Percentiles rank a stretch among this genome's conserved stretches.
These are phyloP conservation scores for Choreutis nemorana DNA, from an alignment of 2,888 invertebrate species.

Conservation along the genomic window DNA sequence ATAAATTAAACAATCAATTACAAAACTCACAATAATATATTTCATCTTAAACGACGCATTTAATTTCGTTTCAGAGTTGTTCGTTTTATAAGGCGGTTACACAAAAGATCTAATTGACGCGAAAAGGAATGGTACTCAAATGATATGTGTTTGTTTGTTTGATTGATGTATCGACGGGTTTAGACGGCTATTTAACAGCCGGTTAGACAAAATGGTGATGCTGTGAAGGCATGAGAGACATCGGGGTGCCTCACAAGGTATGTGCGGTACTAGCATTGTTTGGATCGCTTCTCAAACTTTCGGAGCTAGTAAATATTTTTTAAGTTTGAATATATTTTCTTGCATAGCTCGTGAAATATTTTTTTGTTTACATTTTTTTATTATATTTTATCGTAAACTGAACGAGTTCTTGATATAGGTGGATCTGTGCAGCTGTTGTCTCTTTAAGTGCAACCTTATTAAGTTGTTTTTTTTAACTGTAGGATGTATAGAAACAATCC, in stretches of 20 bases:
- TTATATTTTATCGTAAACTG: no score
- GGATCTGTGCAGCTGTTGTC: no score
- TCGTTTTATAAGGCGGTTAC: conserved; percentile 35
- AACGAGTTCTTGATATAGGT: no score
- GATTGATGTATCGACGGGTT: conserved; percentile 61
- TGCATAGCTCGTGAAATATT: no score
- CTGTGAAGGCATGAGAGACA: conserved; percentile 32
- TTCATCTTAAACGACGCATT: conserved; percentile 44
- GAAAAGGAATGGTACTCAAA: conserved; percentile 41
- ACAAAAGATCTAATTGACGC: conserved; percentile 64
- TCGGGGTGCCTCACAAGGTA: conserved; percentile 34
- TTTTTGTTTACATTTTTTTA: not conserved
- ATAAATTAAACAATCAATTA: no score
- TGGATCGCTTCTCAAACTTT: conserved; percentile 32
- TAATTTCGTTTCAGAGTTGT: conserved; percentile 47
- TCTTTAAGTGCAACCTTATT: no score
- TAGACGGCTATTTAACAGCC: conserved; percentile 57
- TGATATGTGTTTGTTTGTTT: conserved; percentile 40
- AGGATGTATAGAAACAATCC: no score
- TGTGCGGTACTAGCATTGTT: conserved; percentile 27
- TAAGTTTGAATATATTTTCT: conserved; percentile 2
- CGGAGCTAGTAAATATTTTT: conserved; percentile 7
- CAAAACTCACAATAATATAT: no score
- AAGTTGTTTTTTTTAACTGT: no score
- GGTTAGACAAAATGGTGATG: conserved; percentile 60